These are phyloP conservation scores for Nothobranchius kuhntae DNA, from an alignment of 2,113 vertebrate genomes.

Conservation along the genomic window DNA sequence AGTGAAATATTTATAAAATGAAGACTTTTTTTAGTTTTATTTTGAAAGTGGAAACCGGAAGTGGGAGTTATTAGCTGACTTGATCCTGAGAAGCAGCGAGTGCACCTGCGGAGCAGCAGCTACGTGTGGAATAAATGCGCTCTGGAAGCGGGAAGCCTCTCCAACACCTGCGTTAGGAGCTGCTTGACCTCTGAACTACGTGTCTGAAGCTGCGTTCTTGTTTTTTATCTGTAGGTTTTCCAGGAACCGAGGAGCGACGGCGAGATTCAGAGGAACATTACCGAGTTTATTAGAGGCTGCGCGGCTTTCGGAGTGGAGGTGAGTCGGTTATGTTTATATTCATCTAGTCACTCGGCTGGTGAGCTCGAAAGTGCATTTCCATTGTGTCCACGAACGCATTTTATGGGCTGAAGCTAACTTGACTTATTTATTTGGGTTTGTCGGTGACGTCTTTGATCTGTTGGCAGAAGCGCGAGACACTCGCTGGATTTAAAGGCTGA, in stretches of 20 bases:
- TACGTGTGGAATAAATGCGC: constrained; percentile 9
- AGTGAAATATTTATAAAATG: too few relatives aligned
- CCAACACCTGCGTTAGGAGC: fast-evolving
- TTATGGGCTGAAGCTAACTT: too few relatives aligned
- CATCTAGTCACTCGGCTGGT: background rate
- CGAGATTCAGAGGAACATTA: constrained; percentile 90
- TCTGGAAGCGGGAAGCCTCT: background rate
- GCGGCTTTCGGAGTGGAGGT: constrained; percentile 89
- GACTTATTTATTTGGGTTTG: too few relatives aligned
- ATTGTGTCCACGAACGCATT: too few relatives aligned
- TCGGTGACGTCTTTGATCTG: too few relatives aligned
- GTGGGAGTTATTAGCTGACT: background rate
- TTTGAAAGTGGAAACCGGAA: constrained; percentile 47
- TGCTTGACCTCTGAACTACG: fast-evolving
- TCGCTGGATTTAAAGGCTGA: too few relatives aligned
- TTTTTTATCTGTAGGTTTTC: constrained; percentile 76
- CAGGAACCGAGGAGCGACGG: constrained; percentile 87
- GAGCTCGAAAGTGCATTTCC: too few relatives aligned
- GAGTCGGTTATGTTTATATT: constrained; percentile 60
- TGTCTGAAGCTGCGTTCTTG: background rate
- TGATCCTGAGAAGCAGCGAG: constrained; percentile 35
- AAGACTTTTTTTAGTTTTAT: constrained; percentile 6
- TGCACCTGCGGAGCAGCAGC: background rate
- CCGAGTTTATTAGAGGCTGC: constrained; percentile 89
- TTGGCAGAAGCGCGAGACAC: too few relatives aligned